A percentile compares a stretch with the other conserved stretches of the same genome.
Evolutionary conservation across 1,140 invertebrate species (phyloP).

Genomic region (Tetranychus cinnabarinus): DNA sequence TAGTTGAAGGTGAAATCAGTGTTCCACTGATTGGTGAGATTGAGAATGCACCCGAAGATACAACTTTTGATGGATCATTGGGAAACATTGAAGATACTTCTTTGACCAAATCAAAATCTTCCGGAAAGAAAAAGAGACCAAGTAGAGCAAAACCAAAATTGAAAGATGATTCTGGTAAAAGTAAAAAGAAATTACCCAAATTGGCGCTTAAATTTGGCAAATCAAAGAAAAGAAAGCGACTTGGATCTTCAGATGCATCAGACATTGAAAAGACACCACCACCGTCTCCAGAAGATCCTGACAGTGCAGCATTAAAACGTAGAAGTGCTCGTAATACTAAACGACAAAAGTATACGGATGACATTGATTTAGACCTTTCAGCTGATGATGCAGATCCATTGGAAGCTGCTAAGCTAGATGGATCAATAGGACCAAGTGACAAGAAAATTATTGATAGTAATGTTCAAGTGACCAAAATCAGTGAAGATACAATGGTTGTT

Average conservation of each 20-base stretch:
- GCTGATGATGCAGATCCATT: slow-evolving; percentile 42
- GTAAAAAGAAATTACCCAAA: slow-evolving; percentile 15
- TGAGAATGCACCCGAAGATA: slow-evolving; percentile 1
- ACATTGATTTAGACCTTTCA: slow-evolving; percentile 75
- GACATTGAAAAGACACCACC: slow-evolving; percentile 16
- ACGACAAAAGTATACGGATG: slow-evolving; percentile 87
- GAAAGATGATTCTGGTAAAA: slow-evolving; percentile 9
- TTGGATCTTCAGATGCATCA: slow-evolving; percentile 14
- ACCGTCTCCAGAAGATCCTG: slow-evolving; percentile 14
- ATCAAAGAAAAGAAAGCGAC: slow-evolving; percentile 16
- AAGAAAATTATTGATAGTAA: neutral
- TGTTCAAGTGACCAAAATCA: slow-evolving; percentile 35
- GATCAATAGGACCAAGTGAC: slow-evolving; percentile 17
- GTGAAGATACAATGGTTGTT: slow-evolving; percentile 87
- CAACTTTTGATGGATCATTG: neutral
- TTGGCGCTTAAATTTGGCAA: slow-evolving; percentile 14
- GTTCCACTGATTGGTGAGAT: neutral
- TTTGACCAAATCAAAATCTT: neutral
- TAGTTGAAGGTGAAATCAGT: neutral
- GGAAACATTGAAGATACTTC: slow-evolving; percentile 2
- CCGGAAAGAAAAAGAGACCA: neutral
- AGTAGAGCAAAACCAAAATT: slow-evolving; percentile 9
- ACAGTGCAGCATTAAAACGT: slow-evolving; percentile 34
- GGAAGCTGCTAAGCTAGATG: neutral
- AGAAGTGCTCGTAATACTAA: slow-evolving; percentile 76